Evolutionary conservation across 1,140 invertebrate genomes (phyloP).

Genomic region (Epicauta chinensis): DNA sequence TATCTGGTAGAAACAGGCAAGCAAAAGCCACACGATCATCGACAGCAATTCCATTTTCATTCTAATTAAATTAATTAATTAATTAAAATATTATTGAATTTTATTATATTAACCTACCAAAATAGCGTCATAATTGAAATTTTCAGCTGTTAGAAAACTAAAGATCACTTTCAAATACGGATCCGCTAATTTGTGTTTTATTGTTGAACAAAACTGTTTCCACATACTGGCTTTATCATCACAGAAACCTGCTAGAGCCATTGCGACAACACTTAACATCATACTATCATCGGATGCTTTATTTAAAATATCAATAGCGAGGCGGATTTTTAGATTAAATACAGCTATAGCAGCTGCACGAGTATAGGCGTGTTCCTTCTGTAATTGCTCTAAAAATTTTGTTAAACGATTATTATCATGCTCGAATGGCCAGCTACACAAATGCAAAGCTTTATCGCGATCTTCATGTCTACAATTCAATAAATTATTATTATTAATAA

Average conservation of each 20-base stretch:
- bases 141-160: slow-evolving; percentile 79
- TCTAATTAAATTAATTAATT: slow-evolving; percentile 47
- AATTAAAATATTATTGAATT: slow-evolving; percentile 1
- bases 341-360: slow-evolving; percentile 85
- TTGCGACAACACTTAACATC: slow-evolving; percentile 65
- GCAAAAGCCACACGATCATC: slow-evolving; percentile 92
- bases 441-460: slow-evolving; percentile 67
- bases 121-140: slow-evolving; percentile 71
- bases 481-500: background rate
- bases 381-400: slow-evolving; percentile 54
- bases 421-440: slow-evolving; percentile 84
- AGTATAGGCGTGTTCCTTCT: slow-evolving; percentile 60
- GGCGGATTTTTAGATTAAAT: slow-evolving; percentile 78
- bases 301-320: slow-evolving; percentile 80
- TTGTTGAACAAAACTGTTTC: slow-evolving; percentile 67
- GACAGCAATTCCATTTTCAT: slow-evolving; percentile 73
- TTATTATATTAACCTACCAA: slow-evolving; percentile 53
- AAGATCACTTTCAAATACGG: slow-evolving; percentile 90
- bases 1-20: slow-evolving; percentile 79
- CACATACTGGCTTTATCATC: slow-evolving; percentile 77
- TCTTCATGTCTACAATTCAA: slow-evolving; percentile 59
- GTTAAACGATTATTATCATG: slow-evolving; percentile 47
- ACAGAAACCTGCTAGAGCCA: slow-evolving; percentile 84
- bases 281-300: slow-evolving; percentile 46
- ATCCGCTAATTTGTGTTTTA: slow-evolving; percentile 68